phyloP scores from a whole-genome alignment of 37 sponge, comb jelly and placozoan species.

The Trichoplax adhaerens region DNA sequence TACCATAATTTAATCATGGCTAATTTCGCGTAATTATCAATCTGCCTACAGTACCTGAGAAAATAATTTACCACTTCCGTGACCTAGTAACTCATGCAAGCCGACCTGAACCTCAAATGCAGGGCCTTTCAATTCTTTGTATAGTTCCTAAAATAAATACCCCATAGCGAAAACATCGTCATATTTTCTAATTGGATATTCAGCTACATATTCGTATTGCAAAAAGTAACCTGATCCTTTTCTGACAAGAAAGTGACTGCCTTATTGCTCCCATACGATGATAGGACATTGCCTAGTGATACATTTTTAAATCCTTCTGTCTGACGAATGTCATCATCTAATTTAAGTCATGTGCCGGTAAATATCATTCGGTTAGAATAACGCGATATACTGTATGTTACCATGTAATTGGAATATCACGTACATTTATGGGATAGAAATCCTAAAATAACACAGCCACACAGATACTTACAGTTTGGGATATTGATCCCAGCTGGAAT shows the following conservation, averaged over 20 bases:
- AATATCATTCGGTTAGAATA: not conserved
- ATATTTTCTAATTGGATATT: too few relatives aligned
- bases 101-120: constrained; percentile 90
- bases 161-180: not conserved
- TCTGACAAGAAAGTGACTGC: constrained; percentile 39
- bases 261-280: constrained; percentile 43
- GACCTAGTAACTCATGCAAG: constrained; percentile 75
- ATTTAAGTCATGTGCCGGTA: not conserved
- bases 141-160: constrained; percentile 34
- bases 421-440: not conserved
- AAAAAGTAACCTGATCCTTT: constrained; percentile 30
- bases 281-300: constrained; percentile 74
- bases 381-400: constrained; percentile 1
- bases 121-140: constrained; percentile 21
- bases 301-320: constrained; percentile 89
- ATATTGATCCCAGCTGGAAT: constrained; percentile 87
- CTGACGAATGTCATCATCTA: constrained; percentile 83
- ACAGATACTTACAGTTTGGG: constrained; percentile 61
- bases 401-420: not conserved
- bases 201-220: too few relatives aligned
- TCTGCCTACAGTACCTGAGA: constrained; percentile 14
- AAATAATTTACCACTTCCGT: constrained; percentile 73
- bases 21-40: not conserved
- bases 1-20: not conserved
- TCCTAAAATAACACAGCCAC: not conserved